phyloP scores from a whole-genome alignment of 2,888 invertebrate species.

The Caenorhabditis macrosperma region DNA sequence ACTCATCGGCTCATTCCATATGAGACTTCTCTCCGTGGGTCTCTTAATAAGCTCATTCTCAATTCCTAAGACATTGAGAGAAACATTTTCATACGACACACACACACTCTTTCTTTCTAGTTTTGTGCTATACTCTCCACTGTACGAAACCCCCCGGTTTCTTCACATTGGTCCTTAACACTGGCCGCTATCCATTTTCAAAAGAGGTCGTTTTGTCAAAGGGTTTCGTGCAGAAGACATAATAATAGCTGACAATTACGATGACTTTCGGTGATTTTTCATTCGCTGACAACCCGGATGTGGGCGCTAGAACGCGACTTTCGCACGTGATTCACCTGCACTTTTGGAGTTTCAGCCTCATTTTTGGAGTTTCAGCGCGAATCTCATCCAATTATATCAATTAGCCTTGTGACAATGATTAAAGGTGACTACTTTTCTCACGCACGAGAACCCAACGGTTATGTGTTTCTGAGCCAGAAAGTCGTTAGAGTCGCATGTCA shows the following conservation, averaged over 20 bases:
- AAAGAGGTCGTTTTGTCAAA: background rate
- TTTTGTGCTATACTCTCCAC: constrained; percentile 11
- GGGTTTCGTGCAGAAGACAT: constrained; percentile 1
- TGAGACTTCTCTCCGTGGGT: background rate
- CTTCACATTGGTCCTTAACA: background rate
- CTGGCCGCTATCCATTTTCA: too few species aligned
- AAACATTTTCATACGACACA: constrained; percentile 2
- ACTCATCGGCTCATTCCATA: background rate
- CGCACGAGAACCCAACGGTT: background rate
- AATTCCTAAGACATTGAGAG: constrained; percentile 45
- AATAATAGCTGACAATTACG: constrained; percentile 15
- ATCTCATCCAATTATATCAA: too few species aligned
- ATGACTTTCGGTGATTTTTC: background rate
- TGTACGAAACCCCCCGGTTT: background rate
- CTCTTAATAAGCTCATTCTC: constrained; percentile 50
- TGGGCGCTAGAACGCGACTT: too few species aligned
- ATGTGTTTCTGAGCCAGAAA: background rate
- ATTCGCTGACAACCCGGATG: background rate
- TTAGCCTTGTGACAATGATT: background rate
- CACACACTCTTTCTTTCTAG: constrained; percentile 10
- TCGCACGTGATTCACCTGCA: background rate
- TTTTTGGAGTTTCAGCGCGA: background rate
- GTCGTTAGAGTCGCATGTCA: background rate
- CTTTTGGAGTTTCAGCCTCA: background rate
- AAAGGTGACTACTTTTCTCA: background rate